Evolutionary conservation across 1,140 invertebrate genomes (phyloP).

Genomic region (Chironomus striatipennis): DNA sequence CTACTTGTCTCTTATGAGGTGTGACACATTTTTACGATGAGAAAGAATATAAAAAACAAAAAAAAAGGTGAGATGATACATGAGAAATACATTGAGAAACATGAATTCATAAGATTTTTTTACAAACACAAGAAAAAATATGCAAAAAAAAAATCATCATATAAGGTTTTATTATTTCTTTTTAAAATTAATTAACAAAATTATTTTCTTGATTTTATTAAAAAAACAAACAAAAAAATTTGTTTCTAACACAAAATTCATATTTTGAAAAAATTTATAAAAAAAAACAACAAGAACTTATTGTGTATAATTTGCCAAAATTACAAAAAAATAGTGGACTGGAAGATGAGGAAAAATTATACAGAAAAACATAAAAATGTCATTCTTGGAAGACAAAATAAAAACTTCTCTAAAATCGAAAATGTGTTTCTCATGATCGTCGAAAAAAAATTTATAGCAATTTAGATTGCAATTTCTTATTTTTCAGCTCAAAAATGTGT

Average conservation of each 20-base stretch:
- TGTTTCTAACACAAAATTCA: background rate
- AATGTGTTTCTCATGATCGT: slow-evolving; percentile 25
- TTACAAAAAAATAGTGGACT: slow-evolving; percentile 1
- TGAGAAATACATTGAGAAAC: slow-evolving; percentile 41
- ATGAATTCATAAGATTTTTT: slow-evolving; percentile 33
- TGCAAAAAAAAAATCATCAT: background rate
- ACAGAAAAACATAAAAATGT: slow-evolving; percentile 26
- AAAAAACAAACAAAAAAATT: background rate
- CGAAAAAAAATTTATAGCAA: background rate
- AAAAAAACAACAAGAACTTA: background rate
- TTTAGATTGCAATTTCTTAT: slow-evolving; percentile 21
- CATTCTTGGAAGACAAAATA: slow-evolving; percentile 23
- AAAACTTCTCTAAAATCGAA: slow-evolving; percentile 18
- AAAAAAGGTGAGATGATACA: slow-evolving; percentile 28
- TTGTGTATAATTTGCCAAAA: background rate
- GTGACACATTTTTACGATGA: slow-evolving; percentile 24
- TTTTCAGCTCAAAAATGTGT: slow-evolving; percentile 24
- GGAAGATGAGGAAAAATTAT: slow-evolving; percentile 26
- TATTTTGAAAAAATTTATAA: background rate
- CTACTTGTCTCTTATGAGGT: slow-evolving; percentile 20
- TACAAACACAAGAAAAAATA: background rate
- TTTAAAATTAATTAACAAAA: slow-evolving; percentile 3
- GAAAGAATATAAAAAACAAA: background rate
- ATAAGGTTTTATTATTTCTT: background rate
- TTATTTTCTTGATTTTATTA: background rate